Conservation (phyloP, 1,140 invertebrate species). For the Caerostris extrusa region DNA sequence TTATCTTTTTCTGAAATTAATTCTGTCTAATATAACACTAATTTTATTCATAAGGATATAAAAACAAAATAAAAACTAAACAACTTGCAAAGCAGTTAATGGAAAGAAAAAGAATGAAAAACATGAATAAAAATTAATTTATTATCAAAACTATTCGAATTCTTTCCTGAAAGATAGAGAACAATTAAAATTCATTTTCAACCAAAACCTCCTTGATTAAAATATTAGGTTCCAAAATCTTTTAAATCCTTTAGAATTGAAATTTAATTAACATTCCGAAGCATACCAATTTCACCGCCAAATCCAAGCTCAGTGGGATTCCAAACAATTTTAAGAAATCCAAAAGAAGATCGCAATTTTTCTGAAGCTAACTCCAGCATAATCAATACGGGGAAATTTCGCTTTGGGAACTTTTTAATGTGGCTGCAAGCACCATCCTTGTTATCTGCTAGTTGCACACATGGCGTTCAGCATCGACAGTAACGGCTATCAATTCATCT, state of each 20-base stretch:
- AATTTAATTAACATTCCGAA: slow-evolving; percentile 53
- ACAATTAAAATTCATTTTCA: not conserved
- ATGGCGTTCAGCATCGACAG: slow-evolving; percentile 54
- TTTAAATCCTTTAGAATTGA: not conserved
- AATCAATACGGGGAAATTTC: slow-evolving; percentile 58
- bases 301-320: not conserved
- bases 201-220: not conserved
- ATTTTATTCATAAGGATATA: too few species aligned
- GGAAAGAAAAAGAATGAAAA: too few species aligned
- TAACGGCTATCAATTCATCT: slow-evolving; percentile 68
- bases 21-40: too few species aligned
- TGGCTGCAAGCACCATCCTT: slow-evolving; percentile 10
- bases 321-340: not conserved
- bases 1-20: too few species aligned
- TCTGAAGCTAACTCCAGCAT: not conserved
- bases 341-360: slow-evolving; percentile 21
- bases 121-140: not conserved
- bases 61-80: too few species aligned
- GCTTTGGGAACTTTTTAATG: slow-evolving; percentile 16
- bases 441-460: slow-evolving; percentile 57
- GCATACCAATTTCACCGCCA: slow-evolving; percentile 11
- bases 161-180: not conserved
- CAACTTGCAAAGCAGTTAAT: too few species aligned
- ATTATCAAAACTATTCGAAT: not conserved
- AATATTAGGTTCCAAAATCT: not conserved